A percentile compares a stretch with the other conserved stretches of the same genome.
These are phyloP conservation scores for Alexandromys fortis DNA, from an alignment of 2,113 vertebrate genomes.

Conservation along the genomic window DNA sequence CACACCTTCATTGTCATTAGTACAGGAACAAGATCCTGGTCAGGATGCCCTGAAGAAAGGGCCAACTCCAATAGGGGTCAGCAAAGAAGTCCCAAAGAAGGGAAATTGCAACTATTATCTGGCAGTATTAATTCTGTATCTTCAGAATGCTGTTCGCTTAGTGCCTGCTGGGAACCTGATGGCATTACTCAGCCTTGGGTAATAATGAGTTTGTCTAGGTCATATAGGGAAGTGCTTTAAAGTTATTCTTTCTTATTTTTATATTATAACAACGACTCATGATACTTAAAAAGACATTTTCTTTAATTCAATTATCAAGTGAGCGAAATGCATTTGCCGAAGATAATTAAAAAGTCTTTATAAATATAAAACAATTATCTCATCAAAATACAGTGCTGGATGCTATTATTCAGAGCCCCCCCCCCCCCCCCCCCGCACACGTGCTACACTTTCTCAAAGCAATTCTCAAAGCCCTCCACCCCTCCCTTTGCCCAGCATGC, in stretches of 20 bases:
- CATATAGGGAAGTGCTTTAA: not conserved
- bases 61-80: not conserved
- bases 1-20: rapidly evolving
- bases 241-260: not conserved
- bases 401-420: not conserved
- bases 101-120: not conserved
- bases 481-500: rapidly evolving
- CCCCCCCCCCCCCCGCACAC: too few species aligned
- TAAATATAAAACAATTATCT: conserved; percentile 75
- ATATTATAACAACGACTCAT: not conserved
- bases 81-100: not conserved
- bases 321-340: conserved; percentile 68
- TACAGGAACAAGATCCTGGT: rapidly evolving
- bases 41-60: too few species aligned
- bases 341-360: conserved; percentile 78
- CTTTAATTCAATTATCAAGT: conserved; percentile 75
- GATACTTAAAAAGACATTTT: conserved; percentile 64
- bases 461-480: rapidly evolving
- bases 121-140: rapidly evolving
- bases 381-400: conserved; percentile 64
- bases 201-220: not conserved
- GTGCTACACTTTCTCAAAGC: not conserved
- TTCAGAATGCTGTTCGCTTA: not conserved
- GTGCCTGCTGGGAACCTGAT: not conserved
- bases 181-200: not conserved